phyloP scores from a whole-genome alignment of 2,113 vertebrate genomes.

The Petrocephalus zakoni region DNA sequence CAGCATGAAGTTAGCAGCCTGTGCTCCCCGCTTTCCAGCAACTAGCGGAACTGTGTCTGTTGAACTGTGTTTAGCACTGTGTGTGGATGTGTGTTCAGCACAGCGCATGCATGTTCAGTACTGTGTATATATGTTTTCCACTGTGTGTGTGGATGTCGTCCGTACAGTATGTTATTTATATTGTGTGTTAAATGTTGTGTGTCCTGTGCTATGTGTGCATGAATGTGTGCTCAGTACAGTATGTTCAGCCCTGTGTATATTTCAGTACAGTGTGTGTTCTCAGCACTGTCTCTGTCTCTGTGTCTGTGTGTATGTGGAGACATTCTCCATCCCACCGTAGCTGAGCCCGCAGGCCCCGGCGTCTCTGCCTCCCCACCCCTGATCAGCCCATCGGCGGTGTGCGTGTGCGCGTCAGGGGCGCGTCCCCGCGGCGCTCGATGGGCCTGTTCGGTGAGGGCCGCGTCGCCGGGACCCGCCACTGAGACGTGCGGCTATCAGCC shows the following conservation, averaged over 20 bases:
- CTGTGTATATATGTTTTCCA: conserved; percentile 23
- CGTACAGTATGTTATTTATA: not conserved
- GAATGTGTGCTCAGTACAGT: too few species aligned
- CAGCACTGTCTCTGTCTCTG: too few species aligned
- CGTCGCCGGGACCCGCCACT: conserved; percentile 47
- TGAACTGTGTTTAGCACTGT: not conserved
- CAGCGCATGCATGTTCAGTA: not conserved
- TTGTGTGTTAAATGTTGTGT: too few species aligned
- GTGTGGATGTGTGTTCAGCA: conserved; percentile 15
- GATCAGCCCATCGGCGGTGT: not conserved
- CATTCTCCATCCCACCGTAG: not conserved
- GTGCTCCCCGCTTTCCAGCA: not conserved
- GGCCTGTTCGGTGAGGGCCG: conserved; percentile 44
- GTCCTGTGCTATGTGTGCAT: too few species aligned
- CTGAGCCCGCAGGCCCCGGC: not conserved
- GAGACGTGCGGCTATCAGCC: conserved; percentile 51
- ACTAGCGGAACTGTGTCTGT: not conserved
- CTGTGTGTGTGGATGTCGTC: not conserved
- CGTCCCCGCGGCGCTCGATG: not conserved
- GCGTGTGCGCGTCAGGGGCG: not conserved
- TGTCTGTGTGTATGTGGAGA: conserved; percentile 20
- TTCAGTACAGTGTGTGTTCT: too few species aligned
- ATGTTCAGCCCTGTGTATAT: too few species aligned
- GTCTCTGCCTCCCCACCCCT: not conserved
- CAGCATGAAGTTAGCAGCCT: not conserved